Evolutionary conservation across 2,113 vertebrate genomes (phyloP).

Genomic region (Recurvirostra avosetta): DNA sequence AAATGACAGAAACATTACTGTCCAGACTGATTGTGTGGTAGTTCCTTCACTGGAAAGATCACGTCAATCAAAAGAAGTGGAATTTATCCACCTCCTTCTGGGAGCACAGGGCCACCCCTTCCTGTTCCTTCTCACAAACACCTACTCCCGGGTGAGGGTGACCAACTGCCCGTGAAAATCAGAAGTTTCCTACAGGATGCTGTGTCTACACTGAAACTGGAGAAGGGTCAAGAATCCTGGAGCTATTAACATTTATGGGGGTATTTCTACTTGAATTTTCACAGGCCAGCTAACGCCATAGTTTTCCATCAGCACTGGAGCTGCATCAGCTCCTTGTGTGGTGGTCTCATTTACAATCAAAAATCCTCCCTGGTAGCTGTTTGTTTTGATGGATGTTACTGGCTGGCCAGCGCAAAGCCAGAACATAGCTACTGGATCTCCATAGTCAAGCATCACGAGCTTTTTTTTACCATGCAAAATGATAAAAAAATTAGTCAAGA

Average conservation of each 20-base stretch:
- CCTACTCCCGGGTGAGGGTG: background rate
- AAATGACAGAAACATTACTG: background rate
- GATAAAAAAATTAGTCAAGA: background rate
- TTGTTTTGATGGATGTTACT: background rate
- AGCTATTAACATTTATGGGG: background rate
- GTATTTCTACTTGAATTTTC: background rate
- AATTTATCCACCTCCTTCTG: background rate
- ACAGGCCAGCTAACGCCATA: background rate
- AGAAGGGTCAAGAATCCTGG: background rate
- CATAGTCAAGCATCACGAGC: background rate
- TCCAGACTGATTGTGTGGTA: background rate
- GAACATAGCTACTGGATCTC: background rate
- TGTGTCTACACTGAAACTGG: background rate
- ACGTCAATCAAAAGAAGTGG: background rate
- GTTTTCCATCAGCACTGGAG: background rate
- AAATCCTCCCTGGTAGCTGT: background rate
- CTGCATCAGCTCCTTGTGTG: background rate
- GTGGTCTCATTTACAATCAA: background rate
- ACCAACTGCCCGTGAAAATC: accelerated
- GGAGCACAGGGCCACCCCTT: background rate
- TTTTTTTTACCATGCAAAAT: background rate
- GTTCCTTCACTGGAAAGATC: background rate
- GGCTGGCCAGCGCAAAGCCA: background rate
- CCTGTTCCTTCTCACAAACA: background rate
- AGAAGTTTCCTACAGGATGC: background rate